Evolutionary conservation across 1,140 invertebrate species (phyloP), one percentile per base, ranked within the genome.

Genomic region (Drosophila mauritiana): DNA sequence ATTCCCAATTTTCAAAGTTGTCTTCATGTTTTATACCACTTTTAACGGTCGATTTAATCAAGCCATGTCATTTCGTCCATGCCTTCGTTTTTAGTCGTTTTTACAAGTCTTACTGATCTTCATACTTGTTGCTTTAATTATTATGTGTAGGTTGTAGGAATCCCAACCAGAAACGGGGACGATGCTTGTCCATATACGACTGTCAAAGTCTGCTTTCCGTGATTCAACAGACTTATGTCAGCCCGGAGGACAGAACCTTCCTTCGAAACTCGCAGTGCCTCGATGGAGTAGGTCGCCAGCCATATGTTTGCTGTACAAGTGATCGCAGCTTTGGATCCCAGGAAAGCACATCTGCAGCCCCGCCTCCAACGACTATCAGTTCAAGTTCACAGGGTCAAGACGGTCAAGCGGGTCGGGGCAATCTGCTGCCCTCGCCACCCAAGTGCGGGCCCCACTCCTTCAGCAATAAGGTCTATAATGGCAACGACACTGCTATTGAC

Each of bases 401-500:
- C 73, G 39, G 25, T 53, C 39, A 64, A 20, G 22, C 37, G 25
- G 51, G 67, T 56, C 27, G 34, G 4, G 57, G 62, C 13, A 72
- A 53, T 58, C 37, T 82, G 31, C 37, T 92, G 56, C 91, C 91
- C 1, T 55, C 36, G 20, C 63, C 80, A 3, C 86, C 91, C 0
- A 67, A 67, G 2, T 92, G 91, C 52, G 91, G 91, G 10, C 74
- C 76, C 3, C 39, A 68, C 13, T 75, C 91, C 0, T 73, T 91
- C 17, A 20, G 39, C 31, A 42, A 90, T 56, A 81, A 76, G 46
- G 79, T 92, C 27, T 92, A 92, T 56, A 92, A 86, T 65, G 91
- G 91, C 52, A 92, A 83, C 10, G 80, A 93, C 53, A 93, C 94
- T 4, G 77, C 68, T 0, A 40, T 94, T 15, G 93, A 94, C 37